Evolutionary conservation across 2,888 invertebrate species (phyloP), one percentile per base, ranked within the genome.

Genomic region (Idaea aversata): DNA sequence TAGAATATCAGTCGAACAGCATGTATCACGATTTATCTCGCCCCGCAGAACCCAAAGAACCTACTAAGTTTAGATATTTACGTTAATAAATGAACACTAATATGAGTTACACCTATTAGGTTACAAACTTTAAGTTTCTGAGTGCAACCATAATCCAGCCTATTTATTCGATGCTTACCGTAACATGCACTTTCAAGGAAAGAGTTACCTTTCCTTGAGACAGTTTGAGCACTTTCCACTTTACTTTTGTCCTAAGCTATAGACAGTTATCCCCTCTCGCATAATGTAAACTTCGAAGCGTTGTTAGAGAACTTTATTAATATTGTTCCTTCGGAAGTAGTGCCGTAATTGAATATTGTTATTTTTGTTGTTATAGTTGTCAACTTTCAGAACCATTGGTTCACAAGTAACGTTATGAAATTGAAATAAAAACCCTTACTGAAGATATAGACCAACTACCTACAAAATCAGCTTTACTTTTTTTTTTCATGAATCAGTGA

Each of bases 231-330:
- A 47, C 47, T 62, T 61, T 63, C 61, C 70, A 67, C 65, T 64
- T 68, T 69, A 70, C 61, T 66, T 69, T 72, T 75, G 77, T 72
- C 70, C 72, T 76, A 75, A 72, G 76, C 73, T 73, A 77, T 78
- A 74, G 68, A 75, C 66, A 72, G 75, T 70, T 72, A 67, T 72
- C 65, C 64, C 38, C 69, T 75, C 76, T 74, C 72, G 64, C 66
- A 65, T 74, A 67, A 75, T 74, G 72, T 75, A 78, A 69, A 76
- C 63, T 72, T 74, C 63, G 70, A 68, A 69, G 73, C 73, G 63
- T 73, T 13, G 47, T 47, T 47, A 47, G 4, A 47, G 47, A 47
- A 47, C 13, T 69, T 70, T 61, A 67, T 66, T 64, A 66, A 47
- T 47, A 47, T 47, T 47, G 47, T 47, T 7, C 6, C 47, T 47